Conservation (phyloP, 2,888 invertebrate species). For the Catocala sponsa region DNA sequence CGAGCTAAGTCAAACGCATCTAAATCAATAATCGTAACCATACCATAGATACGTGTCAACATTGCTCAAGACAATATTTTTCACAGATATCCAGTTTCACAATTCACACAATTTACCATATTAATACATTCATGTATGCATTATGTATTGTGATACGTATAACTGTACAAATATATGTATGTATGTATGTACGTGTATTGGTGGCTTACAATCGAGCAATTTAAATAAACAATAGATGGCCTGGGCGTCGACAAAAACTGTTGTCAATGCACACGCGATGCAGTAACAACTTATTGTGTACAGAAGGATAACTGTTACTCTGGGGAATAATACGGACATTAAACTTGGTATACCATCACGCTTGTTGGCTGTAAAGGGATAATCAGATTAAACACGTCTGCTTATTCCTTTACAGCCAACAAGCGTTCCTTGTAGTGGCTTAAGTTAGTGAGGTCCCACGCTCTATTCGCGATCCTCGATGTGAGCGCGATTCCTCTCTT, state of each 20-base stretch:
- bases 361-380: no score
- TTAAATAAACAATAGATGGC: slow-evolving; percentile 56
- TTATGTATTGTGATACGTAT: slow-evolving; percentile 29
- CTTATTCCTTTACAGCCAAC: no score
- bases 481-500: no score
- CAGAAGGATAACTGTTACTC: slow-evolving; percentile 1
- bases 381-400: no score
- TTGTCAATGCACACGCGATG: slow-evolving; percentile 17
- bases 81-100: background rate
- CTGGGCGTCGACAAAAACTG: slow-evolving; percentile 34
- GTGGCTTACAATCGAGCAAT: slow-evolving; percentile 51
- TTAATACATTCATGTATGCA: slow-evolving; percentile 18
- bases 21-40: no score
- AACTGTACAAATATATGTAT: slow-evolving; percentile 19
- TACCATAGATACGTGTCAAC: no score
- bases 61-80: background rate
- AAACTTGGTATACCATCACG: no score
- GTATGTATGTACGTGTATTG: background rate
- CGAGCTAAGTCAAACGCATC: no score
- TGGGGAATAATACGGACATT: background rate
- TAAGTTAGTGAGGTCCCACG: no score
- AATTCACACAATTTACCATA: slow-evolving; percentile 18
- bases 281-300: slow-evolving; percentile 10
- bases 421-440: no score
- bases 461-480: no score